Evolutionary conservation across 2,888 invertebrate genomes (phyloP), one percentile per base, ranked within the genome.

Genomic region (Oasisia sp.): DNA sequence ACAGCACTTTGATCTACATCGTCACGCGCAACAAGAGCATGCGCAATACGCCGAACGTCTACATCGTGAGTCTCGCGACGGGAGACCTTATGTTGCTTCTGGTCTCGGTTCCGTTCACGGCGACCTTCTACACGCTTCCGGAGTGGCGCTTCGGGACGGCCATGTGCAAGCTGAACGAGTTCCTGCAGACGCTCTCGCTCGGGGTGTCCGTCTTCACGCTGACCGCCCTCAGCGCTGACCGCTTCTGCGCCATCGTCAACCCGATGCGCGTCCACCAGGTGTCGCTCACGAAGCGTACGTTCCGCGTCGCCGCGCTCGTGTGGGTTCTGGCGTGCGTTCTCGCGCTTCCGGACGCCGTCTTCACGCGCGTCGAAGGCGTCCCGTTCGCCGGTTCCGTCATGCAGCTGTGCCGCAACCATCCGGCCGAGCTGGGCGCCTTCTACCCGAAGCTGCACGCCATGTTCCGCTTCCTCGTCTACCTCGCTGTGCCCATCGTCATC

Each of bases 181-280:
- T 98, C 90, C 97, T 98, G 92, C 98, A 98, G 95, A 98, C 99
- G 95, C 97, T 99, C 94, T 98, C 98, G 92, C 98, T 98, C 92
- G 99, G 98, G 0, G 98, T 99, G 0, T 98, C 98, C 0, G 98
- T 99, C 0, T 99, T 99, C 96, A 99, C 99, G 0, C 96, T 99
- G 94, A 98, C 98, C 0, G 98, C 98, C 0, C 97, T 99, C 1
- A 98, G 98, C 32, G 98, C 98, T 19, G 98, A 99, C 96, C 97
- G 99, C 92, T 99, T 98, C 96, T 98, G 98, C 96, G 99, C 99
- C 5, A 98, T 99, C 94, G 98, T 98, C 4, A 98, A 98, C 96
- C 99, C 99, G 0, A 97, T 99, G 97, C 98, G 98, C 95, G 98
- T 98, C 95, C 98, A 98, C 93, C 44, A 91, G 19, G 91, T 91